A percentile compares a stretch with the other conserved stretches of the same genome.
phyloP scores from a whole-genome alignment of 1,140 invertebrate species.

The Drosophila mojavensis region DNA sequence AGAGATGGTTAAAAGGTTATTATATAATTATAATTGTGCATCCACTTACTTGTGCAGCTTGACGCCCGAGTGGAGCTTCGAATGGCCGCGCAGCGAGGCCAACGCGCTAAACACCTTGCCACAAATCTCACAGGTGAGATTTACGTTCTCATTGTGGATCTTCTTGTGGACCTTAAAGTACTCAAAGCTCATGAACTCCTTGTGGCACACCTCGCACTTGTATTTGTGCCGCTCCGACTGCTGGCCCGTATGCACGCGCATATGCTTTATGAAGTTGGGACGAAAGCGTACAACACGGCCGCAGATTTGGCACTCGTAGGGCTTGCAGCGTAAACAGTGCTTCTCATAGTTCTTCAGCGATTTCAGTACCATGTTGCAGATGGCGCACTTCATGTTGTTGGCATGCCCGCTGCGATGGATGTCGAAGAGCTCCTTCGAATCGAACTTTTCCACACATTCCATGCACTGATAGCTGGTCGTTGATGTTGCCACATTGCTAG shows the following conservation, averaged over 20 bases:
- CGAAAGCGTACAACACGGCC: slow-evolving; percentile 80
- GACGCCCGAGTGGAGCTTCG: slow-evolving; percentile 80
- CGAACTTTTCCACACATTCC: slow-evolving; percentile 81
- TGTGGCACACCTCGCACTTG: slow-evolving; percentile 84
- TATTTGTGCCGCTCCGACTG: slow-evolving; percentile 83
- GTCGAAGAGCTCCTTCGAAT: slow-evolving; percentile 79
- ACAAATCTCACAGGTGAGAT: slow-evolving; percentile 82
- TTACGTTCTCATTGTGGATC: slow-evolving; percentile 83
- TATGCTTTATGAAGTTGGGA: slow-evolving; percentile 83
- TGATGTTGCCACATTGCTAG: slow-evolving; percentile 19
- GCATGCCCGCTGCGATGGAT: slow-evolving; percentile 81
- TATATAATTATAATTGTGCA: background rate
- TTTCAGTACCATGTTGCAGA: slow-evolving; percentile 82
- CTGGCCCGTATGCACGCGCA: slow-evolving; percentile 81
- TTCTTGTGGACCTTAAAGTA: slow-evolving; percentile 84
- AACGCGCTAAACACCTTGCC: slow-evolving; percentile 83
- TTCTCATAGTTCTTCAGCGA: slow-evolving; percentile 83
- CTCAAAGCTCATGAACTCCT: slow-evolving; percentile 83
- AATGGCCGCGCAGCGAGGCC: slow-evolving; percentile 78
- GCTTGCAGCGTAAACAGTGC: slow-evolving; percentile 82
- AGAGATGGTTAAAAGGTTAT: background rate
- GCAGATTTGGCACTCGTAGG: slow-evolving; percentile 83
- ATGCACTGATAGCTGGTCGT: slow-evolving; percentile 75
- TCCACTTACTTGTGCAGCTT: slow-evolving; percentile 82
- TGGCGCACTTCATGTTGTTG: slow-evolving; percentile 83